Evolutionary conservation across 1,140 invertebrate species (phyloP).

Genomic region (Sarcophaga bullata): DNA sequence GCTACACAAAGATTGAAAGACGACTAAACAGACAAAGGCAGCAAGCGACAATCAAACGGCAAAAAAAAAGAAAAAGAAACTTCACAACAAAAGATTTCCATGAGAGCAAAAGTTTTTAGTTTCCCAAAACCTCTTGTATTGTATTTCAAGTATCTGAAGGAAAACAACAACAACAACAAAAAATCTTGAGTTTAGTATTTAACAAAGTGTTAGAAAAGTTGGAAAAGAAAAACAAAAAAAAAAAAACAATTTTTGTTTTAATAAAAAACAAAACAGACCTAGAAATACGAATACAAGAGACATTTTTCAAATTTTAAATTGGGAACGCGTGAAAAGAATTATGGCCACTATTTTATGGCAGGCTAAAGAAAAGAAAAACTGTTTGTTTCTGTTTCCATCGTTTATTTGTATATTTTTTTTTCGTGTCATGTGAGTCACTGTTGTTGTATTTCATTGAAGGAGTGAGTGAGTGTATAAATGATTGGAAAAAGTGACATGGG

Average conservation of each 20-base stretch:
- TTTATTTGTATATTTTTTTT: background rate
- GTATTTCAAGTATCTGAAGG: background rate
- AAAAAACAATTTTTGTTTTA: no score
- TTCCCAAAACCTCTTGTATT: background rate
- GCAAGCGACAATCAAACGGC: no score
- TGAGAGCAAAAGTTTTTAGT: background rate
- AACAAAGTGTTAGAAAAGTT: background rate
- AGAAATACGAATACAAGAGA: background rate
- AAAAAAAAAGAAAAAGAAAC: background rate
- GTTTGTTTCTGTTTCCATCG: background rate
- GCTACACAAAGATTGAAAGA: background rate
- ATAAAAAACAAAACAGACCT: background rate
- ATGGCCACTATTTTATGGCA: background rate
- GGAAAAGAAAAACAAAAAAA: background rate
- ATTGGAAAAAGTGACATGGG: constrained; percentile 17
- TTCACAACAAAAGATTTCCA: constrained; percentile 6
- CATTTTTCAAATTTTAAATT: constrained; percentile 20
- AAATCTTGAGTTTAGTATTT: constrained; percentile 1
- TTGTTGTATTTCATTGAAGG: no score
- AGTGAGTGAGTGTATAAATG: background rate
- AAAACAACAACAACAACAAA: no score
- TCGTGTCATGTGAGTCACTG: no score
- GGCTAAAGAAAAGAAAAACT: background rate
- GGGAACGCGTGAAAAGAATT: constrained; percentile 25
- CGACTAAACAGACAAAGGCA: background rate